Conservation (phyloP, 2,113 vertebrate species). For the Tauraco erythrolophus region DNA sequence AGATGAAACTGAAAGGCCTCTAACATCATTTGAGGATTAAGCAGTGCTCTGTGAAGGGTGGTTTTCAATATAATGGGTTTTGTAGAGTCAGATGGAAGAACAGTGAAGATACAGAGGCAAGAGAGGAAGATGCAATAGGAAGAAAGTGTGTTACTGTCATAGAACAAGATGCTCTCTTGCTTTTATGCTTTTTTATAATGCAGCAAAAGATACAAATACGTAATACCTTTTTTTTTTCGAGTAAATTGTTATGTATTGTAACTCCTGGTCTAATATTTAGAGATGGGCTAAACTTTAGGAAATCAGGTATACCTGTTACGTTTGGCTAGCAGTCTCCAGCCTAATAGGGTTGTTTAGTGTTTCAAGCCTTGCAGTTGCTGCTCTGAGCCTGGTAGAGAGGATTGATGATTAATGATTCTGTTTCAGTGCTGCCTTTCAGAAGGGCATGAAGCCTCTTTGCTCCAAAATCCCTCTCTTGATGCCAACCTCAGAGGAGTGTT, state of each 20-base stretch:
- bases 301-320: background rate
- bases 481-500: background rate
- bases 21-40: background rate
- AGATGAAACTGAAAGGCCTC: background rate
- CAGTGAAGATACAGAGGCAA: background rate
- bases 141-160: background rate
- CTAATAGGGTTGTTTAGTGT: background rate
- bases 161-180: background rate
- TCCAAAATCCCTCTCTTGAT: background rate
- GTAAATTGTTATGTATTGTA: background rate
- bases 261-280: background rate
- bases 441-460: background rate
- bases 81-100: background rate
- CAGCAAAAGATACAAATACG: background rate
- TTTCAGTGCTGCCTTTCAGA: background rate
- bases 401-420: background rate
- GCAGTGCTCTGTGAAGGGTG: background rate
- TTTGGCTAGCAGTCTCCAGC: background rate
- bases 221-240: background rate
- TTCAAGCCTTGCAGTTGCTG: background rate
- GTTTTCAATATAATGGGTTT: background rate
- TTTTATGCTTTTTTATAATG: background rate
- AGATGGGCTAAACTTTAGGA: background rate
- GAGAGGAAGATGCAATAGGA: background rate
- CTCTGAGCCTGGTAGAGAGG: background rate